Percentiles rank a stretch among this genome's conserved stretches.
Conservation (phyloP, 2,113 vertebrate species). For the Indri indri region DNA sequence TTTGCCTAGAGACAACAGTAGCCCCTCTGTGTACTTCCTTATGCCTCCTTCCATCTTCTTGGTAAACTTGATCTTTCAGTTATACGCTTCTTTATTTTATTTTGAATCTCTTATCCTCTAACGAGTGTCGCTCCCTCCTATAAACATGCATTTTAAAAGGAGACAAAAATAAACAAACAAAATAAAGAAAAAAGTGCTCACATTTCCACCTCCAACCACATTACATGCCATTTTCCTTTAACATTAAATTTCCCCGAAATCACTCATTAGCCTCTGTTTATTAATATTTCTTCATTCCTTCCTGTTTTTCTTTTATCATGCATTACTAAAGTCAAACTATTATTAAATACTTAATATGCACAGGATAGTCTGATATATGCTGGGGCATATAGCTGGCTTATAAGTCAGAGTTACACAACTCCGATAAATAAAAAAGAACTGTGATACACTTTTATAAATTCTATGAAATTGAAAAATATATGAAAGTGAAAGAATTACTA, state of each 20-base stretch:
- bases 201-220: neutral
- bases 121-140: neutral
- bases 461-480: neutral
- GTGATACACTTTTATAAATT: neutral
- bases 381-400: neutral
- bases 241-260: neutral
- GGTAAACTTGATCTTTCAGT: neutral
- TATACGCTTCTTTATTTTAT: neutral
- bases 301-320: neutral
- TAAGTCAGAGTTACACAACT: neutral
- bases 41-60: neutral
- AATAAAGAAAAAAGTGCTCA: neutral
- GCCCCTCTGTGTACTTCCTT: neutral
- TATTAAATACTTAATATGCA: neutral
- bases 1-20: neutral
- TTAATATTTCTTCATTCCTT: neutral
- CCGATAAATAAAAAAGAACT: neutral
- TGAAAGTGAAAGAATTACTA: neutral
- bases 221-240: neutral
- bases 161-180: neutral
- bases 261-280: neutral
- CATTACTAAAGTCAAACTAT: neutral
- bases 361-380: neutral
- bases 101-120: neutral
- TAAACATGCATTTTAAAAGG: neutral